Base-by-base conservation (phyloP, 2,888 invertebrate species). In the Acrobasis suavella region DNA sequence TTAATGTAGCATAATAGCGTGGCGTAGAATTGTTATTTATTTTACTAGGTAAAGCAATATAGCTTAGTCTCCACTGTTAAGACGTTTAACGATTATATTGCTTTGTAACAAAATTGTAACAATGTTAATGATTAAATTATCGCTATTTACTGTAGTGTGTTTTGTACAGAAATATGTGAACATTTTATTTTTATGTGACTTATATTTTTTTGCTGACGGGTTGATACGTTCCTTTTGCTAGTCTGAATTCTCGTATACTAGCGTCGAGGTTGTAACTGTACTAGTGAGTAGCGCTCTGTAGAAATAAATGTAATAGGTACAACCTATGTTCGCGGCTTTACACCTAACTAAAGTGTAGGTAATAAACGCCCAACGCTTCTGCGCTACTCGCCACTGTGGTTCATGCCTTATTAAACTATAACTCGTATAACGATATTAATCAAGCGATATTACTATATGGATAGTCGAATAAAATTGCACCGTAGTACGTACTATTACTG, bases 361-460 rank as follows among this genome's bases (percentile, higher is more conserved):
- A 22, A 51, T 42, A 42, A 42, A 51, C 14, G 39, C 50, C 39
- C 42, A 56, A 50, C 32, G 32, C 38, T 63, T 55, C 50, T 54
- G 55, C 64, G 54, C 60, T 51, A n/a, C 60, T 42, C 39, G 39
- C 50, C 14, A 61, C 37, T 61, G 46, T 54, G 46, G 32, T 61
- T 55, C 16, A 50, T 50, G 46, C 38, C 50, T 50, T 50, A 50
- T 56, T 64, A 37, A 51, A 37, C 46, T 62, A 50, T n/a, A 60
- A 77, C 74, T 82, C 78, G 80, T 83, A 67, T 75, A 78, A 82
- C 81, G 86, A 86, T 85, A 86, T 84, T 87, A 78, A 80, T 76
- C 74, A 76, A 78, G 81, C 83, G 87, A 89, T 89, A 91, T 89
- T 90, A 88, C 78, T 86, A 86, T 81, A 70, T 81, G 81, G 77